Evolutionary conservation across 2,113 vertebrate genomes (phyloP).

Genomic region (Riparia riparia): DNA sequence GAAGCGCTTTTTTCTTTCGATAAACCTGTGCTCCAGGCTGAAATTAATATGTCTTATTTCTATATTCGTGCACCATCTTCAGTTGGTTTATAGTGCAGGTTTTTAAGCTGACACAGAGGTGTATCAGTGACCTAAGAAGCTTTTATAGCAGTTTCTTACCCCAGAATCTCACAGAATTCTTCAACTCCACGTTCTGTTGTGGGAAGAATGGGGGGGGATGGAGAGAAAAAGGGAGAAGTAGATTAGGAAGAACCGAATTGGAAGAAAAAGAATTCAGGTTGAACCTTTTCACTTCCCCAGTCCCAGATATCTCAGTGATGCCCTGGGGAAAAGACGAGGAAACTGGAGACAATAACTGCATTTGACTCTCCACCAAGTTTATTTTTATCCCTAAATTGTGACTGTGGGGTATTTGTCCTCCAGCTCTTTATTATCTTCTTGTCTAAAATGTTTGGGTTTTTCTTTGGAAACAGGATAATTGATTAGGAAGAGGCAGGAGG

Average conservation of each 20-base stretch:
- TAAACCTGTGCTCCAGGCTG: not conserved
- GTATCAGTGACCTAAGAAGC: not conserved
- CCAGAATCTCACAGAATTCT: not conserved
- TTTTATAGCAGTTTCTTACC: not conserved
- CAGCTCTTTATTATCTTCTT: not conserved
- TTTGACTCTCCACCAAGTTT: not conserved
- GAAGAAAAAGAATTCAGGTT: not conserved
- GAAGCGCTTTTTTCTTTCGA: not conserved
- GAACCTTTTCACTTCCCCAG: not conserved
- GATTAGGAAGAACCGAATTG: not conserved
- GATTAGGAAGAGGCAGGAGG: not conserved
- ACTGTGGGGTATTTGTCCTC: not conserved
- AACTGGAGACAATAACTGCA: not conserved
- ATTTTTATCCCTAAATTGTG: not conserved
- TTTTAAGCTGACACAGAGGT: not conserved
- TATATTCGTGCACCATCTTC: not conserved
- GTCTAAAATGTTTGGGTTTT: not conserved
- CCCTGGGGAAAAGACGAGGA: not conserved
- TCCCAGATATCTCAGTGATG: not conserved
- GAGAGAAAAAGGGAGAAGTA: not conserved
- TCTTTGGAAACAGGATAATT: not conserved
- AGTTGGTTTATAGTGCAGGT: rapidly evolving
- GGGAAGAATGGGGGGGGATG: not conserved
- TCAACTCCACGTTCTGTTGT: rapidly evolving
- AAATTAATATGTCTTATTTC: not conserved